A percentile compares a stretch with the other conserved stretches of the same genome.
These are phyloP conservation scores for Lottia gigantea DNA, from an alignment of 2,888 invertebrate genomes.

Conservation along the genomic window DNA sequence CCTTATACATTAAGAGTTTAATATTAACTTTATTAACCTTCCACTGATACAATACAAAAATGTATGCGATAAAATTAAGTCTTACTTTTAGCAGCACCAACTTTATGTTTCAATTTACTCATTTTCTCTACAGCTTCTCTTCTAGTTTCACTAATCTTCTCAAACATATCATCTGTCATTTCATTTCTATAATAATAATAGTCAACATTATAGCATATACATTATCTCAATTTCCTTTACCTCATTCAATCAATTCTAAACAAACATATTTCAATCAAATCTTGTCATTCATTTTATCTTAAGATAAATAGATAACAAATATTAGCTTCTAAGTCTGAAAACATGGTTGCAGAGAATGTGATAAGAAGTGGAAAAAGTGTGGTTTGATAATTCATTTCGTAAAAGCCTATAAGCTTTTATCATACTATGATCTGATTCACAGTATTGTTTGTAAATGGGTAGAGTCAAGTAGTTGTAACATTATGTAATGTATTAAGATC, in stretches of 20 bases:
- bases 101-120: conserved; percentile 53
- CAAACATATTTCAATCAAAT: neutral
- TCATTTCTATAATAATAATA: conserved; percentile 39
- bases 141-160: conserved; percentile 56
- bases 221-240: neutral
- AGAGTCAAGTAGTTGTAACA: no score
- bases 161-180: conserved; percentile 54
- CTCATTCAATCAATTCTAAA: neutral
- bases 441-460: no score
- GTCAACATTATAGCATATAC: neutral
- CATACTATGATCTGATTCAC: no score
- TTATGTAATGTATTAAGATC: neutral
- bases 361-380: no score
- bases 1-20: no score
- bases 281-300: neutral
- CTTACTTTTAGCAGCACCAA: conserved; percentile 45
- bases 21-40: no score
- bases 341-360: no score
- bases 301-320: no score
- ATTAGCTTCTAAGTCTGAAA: no score
- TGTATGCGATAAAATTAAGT: neutral
- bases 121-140: conserved; percentile 55
- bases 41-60: no score
- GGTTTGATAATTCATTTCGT: no score
- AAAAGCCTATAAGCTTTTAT: no score